These are phyloP conservation scores for Chromis chromis DNA, from an alignment of 2,797 vertebrate species.

Conservation along the genomic window DNA sequence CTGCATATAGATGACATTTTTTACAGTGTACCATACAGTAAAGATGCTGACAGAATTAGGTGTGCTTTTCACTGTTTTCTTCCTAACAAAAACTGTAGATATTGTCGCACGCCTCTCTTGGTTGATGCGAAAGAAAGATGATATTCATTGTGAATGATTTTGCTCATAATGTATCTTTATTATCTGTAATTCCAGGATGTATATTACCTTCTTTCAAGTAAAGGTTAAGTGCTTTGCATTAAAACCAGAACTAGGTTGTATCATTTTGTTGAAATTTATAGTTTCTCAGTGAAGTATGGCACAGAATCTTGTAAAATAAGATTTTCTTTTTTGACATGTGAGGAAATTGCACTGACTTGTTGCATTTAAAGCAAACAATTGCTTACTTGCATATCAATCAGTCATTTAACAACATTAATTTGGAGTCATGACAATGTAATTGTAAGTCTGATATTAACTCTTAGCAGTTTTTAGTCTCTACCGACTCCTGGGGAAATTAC, in stretches of 20 bases:
- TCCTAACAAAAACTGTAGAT: conserved; percentile 85
- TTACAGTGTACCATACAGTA: conserved; percentile 83
- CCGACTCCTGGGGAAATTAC: neutral
- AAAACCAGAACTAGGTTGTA: conserved; percentile 63
- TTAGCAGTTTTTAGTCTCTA: too few species aligned
- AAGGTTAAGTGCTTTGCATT: conserved; percentile 90
- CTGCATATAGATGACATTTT: conserved; percentile 80
- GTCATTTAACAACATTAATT: too few species aligned
- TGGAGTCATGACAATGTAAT: too few species aligned
- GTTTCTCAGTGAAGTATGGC: neutral
- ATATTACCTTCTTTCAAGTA: conserved; percentile 91
- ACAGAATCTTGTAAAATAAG: neutral
- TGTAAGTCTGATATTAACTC: neutral
- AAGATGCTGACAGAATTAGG: conserved; percentile 79
- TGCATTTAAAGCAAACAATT: neutral
- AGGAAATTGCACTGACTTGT: neutral
- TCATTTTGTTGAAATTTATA: conserved; percentile 31
- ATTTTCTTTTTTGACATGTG: neutral
- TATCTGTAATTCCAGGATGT: conserved; percentile 90
- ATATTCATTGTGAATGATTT: conserved; percentile 87
- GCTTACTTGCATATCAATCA: too few species aligned
- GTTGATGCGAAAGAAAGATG: conserved; percentile 79
- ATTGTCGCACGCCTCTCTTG: conserved; percentile 78
- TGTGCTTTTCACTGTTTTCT: conserved; percentile 83
- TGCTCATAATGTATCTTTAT: conserved; percentile 89